Base-by-base conservation (phyloP, 1,140 invertebrate species). In the Stegodyphus mimosarum region DNA sequence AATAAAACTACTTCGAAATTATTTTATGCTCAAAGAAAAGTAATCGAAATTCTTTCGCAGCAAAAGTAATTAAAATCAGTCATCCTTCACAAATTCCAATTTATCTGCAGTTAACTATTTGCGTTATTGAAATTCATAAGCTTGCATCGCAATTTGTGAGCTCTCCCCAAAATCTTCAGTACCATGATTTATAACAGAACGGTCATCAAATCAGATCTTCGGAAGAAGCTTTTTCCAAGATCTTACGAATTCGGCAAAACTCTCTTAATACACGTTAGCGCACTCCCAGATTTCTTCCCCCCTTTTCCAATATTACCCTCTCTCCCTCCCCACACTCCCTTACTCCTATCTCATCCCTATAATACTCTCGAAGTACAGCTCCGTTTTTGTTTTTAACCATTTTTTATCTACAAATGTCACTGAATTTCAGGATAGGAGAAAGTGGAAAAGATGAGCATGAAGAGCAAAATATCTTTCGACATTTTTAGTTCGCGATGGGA, bases 211-310 rank as follows among this genome's bases (percentile, higher is more conserved):
- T 81, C 67, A 81, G 78, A 81, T 81, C 78, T 81, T 18, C 60
- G 69, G 55, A 55, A 72, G 78, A 72, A 72, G 78, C 78, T 81
- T 81, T 33, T 81, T 72, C 55, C 69, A 64, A 63, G 70, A 72
- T 72, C 70, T 81, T 49, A 52, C 78, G 78, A 81, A 81, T 81
- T 81, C 78, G 70, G 53, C 72, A 81, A 81, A 81, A 81, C 78
- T 81, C 78, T 72, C 78, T 81, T 81, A 81, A 81, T 81, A 81
- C 78, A 81, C 78, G 78, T 81, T 81, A 81, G 72, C 78, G 78
- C 70, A 33, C 52, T 33, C 15, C 55, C 77, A 18, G 10, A 48
- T 10, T 33, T 11, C n/a, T 52, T 48, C n/a, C 77, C 78, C 51
- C 67, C 15, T 48, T 49, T 18, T 72, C 69, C 53, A 51, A 81